Percentiles rank a stretch among this genome's conserved stretches.
These are phyloP conservation scores for Cotesia congregata DNA, from an alignment of 2,888 invertebrate species.

Conservation along the genomic window DNA sequence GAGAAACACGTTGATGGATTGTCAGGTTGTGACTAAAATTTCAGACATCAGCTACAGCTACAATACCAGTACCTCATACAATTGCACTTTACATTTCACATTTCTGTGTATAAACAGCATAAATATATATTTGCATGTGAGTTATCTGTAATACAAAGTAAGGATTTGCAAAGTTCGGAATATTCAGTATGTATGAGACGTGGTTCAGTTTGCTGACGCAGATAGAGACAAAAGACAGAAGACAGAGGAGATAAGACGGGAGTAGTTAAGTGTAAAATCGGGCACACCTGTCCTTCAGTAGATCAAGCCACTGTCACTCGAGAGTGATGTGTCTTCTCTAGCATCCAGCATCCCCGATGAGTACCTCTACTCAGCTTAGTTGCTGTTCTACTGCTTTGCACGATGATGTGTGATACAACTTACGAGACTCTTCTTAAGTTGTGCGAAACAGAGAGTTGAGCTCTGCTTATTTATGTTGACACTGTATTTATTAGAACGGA, in stretches of 20 bases:
- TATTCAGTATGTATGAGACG: slow-evolving; percentile 34
- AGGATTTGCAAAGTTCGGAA: slow-evolving; percentile 14
- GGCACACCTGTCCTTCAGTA: slow-evolving; percentile 67
- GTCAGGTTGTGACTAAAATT: slow-evolving; percentile 9
- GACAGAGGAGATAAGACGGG: slow-evolving; percentile 40
- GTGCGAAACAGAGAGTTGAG: neutral
- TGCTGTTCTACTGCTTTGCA: neutral
- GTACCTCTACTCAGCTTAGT: neutral
- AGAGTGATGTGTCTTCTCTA: slow-evolving; percentile 53
- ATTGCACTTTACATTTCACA: slow-evolving; percentile 34
- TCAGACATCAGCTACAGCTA: slow-evolving; percentile 1
- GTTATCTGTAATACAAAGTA: neutral
- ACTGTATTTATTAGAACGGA: slow-evolving; percentile 71
- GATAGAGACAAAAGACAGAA: slow-evolving; percentile 17
- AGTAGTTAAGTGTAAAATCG: slow-evolving; percentile 46
- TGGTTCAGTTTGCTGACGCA: neutral
- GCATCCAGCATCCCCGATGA: slow-evolving; percentile 38
- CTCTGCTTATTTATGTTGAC: slow-evolving; percentile 69
- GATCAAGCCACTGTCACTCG: slow-evolving; percentile 66
- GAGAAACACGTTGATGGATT: slow-evolving; percentile 5
- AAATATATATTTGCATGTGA: slow-evolving; percentile 27
- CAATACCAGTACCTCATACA: slow-evolving; percentile 1
- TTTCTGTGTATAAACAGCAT: slow-evolving; percentile 18
- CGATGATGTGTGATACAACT: slow-evolving; percentile 14
- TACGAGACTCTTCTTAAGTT: slow-evolving; percentile 51